These are phyloP conservation scores for Tetragonisca angustula DNA, from an alignment of 2,888 invertebrate species.

Conservation along the genomic window DNA sequence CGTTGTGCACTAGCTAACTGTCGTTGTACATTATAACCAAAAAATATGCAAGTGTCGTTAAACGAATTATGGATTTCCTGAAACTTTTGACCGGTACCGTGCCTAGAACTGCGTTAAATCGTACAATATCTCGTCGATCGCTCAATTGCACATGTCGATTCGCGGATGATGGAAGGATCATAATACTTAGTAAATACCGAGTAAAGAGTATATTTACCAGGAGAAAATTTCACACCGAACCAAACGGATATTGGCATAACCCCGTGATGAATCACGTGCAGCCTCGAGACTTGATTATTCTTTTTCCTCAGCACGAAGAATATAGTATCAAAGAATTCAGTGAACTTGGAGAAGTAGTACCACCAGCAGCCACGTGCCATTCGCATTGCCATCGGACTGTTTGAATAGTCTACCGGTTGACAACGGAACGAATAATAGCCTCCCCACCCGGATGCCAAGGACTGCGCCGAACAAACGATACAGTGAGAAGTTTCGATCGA, in stretches of 20 bases:
- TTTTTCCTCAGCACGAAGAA: constrained; percentile 98
- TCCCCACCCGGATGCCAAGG: constrained; percentile 88
- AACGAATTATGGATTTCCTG: too few species aligned
- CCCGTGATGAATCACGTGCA: constrained; percentile 98
- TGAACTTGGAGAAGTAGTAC: constrained; percentile 97
- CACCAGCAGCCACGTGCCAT: constrained; percentile 95
- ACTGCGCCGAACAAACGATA: constrained; percentile 78
- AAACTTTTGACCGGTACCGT: too few species aligned
- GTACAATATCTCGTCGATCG: too few species aligned
- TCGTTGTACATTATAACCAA: too few species aligned
- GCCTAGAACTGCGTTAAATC: too few species aligned
- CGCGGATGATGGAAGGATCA: too few species aligned
- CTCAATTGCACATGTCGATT: too few species aligned
- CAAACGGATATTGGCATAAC: constrained; percentile 97
- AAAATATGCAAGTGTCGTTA: too few species aligned
- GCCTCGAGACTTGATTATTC: constrained; percentile 94
- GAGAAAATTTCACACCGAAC: constrained; percentile 95
- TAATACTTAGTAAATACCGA: neutral
- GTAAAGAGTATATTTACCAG: constrained; percentile 86
- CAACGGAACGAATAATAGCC: constrained; percentile 90
- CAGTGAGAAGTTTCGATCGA: neutral
- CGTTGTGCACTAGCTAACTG: too few species aligned
- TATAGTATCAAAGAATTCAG: constrained; percentile 96
- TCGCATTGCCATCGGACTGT: constrained; percentile 88
- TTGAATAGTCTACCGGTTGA: constrained; percentile 92